Conservation (phyloP, 2,113 vertebrate species). For the Crotalus helleri region DNA sequence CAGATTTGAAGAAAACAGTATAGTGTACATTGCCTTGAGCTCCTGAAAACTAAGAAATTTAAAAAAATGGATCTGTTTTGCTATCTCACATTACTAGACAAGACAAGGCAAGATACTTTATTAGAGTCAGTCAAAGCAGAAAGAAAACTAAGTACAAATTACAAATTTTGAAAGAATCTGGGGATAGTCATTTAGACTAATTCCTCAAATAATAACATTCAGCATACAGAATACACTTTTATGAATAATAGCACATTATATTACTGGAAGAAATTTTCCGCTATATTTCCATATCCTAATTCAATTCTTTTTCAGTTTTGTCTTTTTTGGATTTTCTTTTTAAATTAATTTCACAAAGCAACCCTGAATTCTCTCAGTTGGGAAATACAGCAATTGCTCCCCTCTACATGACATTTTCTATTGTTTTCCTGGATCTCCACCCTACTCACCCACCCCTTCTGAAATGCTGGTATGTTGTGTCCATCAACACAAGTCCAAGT, state of each 20-base stretch:
- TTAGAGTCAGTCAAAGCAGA: neutral
- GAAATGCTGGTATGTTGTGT: slow-evolving; percentile 2
- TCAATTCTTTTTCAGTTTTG: neutral
- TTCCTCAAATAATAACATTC: neutral
- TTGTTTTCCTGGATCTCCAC: neutral
- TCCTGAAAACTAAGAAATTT: neutral
- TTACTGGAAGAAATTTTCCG: no score
- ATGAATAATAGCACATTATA: neutral
- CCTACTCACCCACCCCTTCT: neutral
- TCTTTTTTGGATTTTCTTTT: neutral
- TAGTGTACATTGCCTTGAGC: neutral
- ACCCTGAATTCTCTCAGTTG: neutral
- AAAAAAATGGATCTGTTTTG: neutral
- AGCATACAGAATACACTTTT: neutral
- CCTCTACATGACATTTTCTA: neutral
- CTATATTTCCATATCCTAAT: neutral
- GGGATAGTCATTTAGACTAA: neutral
- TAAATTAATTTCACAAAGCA: neutral
- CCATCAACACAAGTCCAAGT: neutral
- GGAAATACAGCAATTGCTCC: neutral
- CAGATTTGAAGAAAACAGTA: neutral
- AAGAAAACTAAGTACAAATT: neutral
- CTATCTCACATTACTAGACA: neutral
- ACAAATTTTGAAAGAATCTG: neutral
- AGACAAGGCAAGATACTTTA: neutral